Evolutionary conservation across 2,113 vertebrate genomes (phyloP).

Genomic region (Aplodontia rufa): DNA sequence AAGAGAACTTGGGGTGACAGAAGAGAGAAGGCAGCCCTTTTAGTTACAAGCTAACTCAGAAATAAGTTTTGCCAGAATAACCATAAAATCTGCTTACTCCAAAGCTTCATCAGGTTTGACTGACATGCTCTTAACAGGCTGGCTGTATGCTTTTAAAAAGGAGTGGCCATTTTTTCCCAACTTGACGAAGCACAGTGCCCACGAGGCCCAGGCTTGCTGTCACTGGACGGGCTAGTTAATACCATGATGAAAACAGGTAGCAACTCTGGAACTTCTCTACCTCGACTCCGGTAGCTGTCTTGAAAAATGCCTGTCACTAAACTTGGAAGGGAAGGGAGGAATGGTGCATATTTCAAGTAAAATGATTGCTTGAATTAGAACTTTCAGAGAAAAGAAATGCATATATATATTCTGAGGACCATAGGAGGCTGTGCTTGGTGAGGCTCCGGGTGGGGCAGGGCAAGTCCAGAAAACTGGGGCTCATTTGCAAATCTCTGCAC

Average conservation of each 20-base stretch:
- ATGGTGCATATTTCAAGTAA: not conserved
- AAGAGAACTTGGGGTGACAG: constrained; percentile 58
- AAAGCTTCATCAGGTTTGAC: constrained; percentile 60
- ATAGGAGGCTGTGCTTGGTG: too few species aligned
- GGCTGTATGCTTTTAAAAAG: not conserved
- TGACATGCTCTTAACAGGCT: constrained; percentile 43
- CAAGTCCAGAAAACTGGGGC: not conserved
- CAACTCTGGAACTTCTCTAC: not conserved
- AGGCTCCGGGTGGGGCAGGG: not conserved
- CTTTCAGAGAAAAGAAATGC: constrained; percentile 28
- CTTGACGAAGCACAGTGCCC: not conserved
- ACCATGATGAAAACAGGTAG: not conserved
- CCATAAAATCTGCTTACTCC: constrained; percentile 55
- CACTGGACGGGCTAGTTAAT: not conserved
- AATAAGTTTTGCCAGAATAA: constrained; percentile 62
- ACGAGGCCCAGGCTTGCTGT: not conserved
- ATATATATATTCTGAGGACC: too few species aligned
- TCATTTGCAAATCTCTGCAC: not conserved
- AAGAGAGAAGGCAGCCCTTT: constrained; percentile 51
- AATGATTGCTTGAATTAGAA: constrained; percentile 16
- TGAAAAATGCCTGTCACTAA: constrained; percentile 27
- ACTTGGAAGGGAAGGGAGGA: constrained; percentile 16
- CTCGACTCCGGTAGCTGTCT: not conserved
- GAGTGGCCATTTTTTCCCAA: not conserved
- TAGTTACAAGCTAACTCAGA: constrained; percentile 55